These are phyloP conservation scores for Leptopilina myrica DNA, from an alignment of 2,888 invertebrate species.

Conservation along the genomic window DNA sequence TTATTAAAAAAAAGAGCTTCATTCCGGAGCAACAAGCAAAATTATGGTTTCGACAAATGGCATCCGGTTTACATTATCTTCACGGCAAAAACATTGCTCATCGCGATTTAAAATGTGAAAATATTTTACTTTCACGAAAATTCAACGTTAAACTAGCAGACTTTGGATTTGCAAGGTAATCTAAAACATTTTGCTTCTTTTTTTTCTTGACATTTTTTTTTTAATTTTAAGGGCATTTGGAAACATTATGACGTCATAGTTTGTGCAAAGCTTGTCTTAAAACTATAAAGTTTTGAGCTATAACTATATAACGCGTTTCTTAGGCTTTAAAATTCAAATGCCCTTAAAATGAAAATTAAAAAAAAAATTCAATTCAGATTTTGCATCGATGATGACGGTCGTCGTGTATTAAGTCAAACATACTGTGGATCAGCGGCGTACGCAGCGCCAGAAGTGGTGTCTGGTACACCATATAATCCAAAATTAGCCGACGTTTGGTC, in stretches of 20 bases:
- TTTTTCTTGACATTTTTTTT: no score
- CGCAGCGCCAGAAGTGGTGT: constrained; percentile 96
- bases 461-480: constrained; percentile 92
- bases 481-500: constrained; percentile 96
- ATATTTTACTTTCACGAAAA: constrained; percentile 88
- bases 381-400: constrained; percentile 85
- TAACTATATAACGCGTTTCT: no score
- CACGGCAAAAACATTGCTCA: constrained; percentile 92
- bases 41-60: constrained; percentile 92
- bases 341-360: no score
- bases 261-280: no score
- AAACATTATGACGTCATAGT: no score
- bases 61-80: constrained; percentile 88
- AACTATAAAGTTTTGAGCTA: no score
- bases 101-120: constrained; percentile 96
- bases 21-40: constrained; percentile 88
- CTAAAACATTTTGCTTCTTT: no score
- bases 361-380: constrained; percentile 78
- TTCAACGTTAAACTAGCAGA: constrained; percentile 95
- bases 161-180: constrained; percentile 89
- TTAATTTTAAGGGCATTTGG: no score
- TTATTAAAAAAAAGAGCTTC: constrained; percentile 86
- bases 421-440: constrained; percentile 98
- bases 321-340: no score
- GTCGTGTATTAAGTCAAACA: constrained; percentile 89